These are phyloP conservation scores for Ailurus styani DNA, from an alignment of 2,113 vertebrate species.

Conservation along the genomic window DNA sequence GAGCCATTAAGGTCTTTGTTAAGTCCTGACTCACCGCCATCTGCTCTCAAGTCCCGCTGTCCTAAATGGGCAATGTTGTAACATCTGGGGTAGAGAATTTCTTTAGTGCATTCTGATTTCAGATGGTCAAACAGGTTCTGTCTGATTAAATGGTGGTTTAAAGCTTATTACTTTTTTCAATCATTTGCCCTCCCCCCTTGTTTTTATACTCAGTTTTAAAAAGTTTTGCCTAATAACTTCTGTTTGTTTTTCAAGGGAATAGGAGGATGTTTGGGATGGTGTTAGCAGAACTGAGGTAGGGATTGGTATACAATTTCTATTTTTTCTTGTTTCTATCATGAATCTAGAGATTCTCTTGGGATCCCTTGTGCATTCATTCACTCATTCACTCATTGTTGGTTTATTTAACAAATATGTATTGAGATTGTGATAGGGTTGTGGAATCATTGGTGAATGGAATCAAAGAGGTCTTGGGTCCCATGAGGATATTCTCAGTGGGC, in stretches of 20 bases:
- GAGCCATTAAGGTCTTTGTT: constrained; percentile 69
- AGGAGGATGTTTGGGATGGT: not conserved
- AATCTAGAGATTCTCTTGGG: not conserved
- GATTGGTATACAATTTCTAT: not conserved
- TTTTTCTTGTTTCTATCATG: not conserved
- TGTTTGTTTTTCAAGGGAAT: constrained; percentile 9
- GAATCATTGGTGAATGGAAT: not conserved
- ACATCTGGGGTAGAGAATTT: constrained; percentile 74
- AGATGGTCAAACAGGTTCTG: constrained; percentile 46
- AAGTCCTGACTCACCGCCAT: constrained; percentile 77
- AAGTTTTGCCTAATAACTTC: not conserved
- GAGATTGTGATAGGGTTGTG: not conserved
- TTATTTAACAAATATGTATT: not conserved
- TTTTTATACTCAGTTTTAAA: not conserved
- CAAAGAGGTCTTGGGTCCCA: not conserved
- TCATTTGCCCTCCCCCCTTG: not conserved
- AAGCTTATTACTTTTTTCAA: not conserved
- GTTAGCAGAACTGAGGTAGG: not conserved
- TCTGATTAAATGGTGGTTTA: constrained; percentile 56
- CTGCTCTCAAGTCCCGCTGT: constrained; percentile 71
- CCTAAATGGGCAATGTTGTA: constrained; percentile 64
- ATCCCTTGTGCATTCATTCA: not conserved
- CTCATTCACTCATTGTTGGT: not conserved
- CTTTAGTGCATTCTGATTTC: constrained; percentile 62
- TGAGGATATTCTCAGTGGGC: not conserved